A percentile compares a stretch with the other conserved stretches of the same genome.
Conservation (phyloP, 2,113 vertebrate genomes). For the Psilopsiagon aurifrons region DNA sequence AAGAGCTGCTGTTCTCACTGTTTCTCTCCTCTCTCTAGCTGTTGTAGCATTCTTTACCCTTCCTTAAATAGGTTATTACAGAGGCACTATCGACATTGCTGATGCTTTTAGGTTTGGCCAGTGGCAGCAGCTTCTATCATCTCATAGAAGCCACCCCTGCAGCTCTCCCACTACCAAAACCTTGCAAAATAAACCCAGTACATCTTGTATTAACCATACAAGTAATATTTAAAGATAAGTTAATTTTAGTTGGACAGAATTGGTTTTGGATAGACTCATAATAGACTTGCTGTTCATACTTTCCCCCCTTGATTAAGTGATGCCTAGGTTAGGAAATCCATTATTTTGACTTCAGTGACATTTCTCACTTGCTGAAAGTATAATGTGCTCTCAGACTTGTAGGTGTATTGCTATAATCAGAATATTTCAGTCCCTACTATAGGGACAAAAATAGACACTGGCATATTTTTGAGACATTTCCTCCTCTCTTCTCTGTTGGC, state of each 20-base stretch:
- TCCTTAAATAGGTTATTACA: not conserved
- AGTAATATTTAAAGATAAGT: not conserved
- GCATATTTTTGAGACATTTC: not conserved
- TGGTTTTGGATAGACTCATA: not conserved
- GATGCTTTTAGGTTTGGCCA: not conserved
- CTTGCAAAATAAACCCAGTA: not conserved
- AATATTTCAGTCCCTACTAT: not conserved
- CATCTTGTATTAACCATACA: not conserved
- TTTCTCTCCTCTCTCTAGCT: not conserved
- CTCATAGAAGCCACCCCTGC: not conserved
- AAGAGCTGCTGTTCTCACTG: not conserved
- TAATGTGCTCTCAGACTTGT: not conserved
- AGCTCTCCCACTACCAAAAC: fast-evolving
- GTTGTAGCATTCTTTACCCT: not conserved
- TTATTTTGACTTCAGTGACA: not conserved
- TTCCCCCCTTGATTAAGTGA: not conserved
- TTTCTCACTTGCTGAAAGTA: not conserved
- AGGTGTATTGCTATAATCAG: not conserved
- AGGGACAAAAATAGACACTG: not conserved
- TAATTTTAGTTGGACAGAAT: not conserved
- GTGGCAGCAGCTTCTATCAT: not conserved
- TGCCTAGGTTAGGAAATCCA: not conserved
- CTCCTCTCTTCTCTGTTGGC: not conserved
- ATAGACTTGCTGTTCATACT: not conserved
- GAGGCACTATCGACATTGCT: fast-evolving